Evolutionary conservation across 2,888 invertebrate species (phyloP), one percentile per base, ranked within the genome.

Genomic region (Pristionchus maxplancki): DNA sequence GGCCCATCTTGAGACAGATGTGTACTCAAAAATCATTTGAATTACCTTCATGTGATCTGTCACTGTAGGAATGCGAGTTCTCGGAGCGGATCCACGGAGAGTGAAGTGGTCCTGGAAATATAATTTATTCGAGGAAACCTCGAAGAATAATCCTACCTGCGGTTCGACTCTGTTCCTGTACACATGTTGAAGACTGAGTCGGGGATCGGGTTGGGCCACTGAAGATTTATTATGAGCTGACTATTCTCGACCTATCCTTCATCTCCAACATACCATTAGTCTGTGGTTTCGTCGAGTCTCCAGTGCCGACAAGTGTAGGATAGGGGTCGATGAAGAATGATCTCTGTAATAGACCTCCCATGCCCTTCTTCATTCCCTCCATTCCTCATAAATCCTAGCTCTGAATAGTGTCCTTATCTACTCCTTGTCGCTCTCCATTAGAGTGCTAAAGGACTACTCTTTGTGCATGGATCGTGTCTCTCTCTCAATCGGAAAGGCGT

Each of bases 131-230:
- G 44, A 34, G 20, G 9, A 37, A 17, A 37, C n/a, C 17, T 17
- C 44, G 20, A 1, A n/a, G 2, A 20, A 74, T n/a, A 5, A 71
- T 71, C n/a, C 2, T 31, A 71, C 86, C 71, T 87, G 86, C 44
- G 86, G 86, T 50, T 87, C 86, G 3, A 87, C 58, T 71, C 86
- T 34, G 13, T 71, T 71, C 48, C 86, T 50, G 50, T 87, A 87
- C 1, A 50, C 34, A 40, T 71, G 71, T 28, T 87, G 86, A 0
- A 87, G 71, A 50, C 86, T 87, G 34, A 87, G 17, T 15, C 40
- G 71, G 11, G 86, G 86, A 71, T 87, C 86, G 17, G 86, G 50
- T 64, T 64, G 62, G 11, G 28, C 81, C 28, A 81, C 81, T 81
- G 81, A 17, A 81, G 1, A 17, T 37, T 24, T 2, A 71, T 37